Percentiles rank a stretch among this genome's conserved stretches.
Evolutionary conservation across 2,113 vertebrate species (phyloP).

Genomic region (Caranx ignobilis): DNA sequence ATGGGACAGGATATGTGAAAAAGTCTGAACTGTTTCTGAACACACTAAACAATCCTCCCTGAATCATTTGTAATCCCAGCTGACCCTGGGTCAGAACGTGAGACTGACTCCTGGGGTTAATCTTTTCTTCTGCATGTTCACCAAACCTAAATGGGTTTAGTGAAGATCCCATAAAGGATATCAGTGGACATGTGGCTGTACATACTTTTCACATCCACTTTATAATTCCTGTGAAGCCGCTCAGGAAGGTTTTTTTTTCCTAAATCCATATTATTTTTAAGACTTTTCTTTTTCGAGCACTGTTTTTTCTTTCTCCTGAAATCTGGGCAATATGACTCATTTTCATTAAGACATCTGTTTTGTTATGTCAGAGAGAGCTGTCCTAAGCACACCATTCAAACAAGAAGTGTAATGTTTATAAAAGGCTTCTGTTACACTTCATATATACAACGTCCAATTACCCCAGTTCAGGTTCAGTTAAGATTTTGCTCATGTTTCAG

Average conservation of each 20-base stretch:
- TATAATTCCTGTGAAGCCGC: background rate
- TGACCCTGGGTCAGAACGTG: background rate
- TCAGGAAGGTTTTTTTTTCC: background rate
- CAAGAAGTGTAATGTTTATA: background rate
- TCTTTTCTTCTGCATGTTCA: background rate
- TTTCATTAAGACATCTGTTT: slow-evolving; percentile 7
- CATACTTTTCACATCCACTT: background rate
- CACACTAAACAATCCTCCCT: background rate
- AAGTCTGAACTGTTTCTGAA: too few relatives aligned
- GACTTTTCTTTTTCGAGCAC: background rate
- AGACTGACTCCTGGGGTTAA: background rate
- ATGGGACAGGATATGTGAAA: too few relatives aligned
- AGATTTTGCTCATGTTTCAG: slow-evolving; percentile 1
- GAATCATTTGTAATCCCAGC: background rate
- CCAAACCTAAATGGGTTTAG: background rate
- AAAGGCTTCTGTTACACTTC: background rate
- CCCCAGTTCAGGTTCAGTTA: background rate
- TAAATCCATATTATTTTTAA: background rate
- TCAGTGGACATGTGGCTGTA: background rate
- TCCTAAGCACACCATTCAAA: background rate
- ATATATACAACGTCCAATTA: slow-evolving; percentile 1
- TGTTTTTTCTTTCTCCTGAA: background rate
- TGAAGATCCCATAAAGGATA: background rate
- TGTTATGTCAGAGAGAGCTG: background rate
- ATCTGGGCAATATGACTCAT: background rate